Evolutionary conservation across 2,797 vertebrate genomes (phyloP).

Genomic region (Echiichthys vipera): DNA sequence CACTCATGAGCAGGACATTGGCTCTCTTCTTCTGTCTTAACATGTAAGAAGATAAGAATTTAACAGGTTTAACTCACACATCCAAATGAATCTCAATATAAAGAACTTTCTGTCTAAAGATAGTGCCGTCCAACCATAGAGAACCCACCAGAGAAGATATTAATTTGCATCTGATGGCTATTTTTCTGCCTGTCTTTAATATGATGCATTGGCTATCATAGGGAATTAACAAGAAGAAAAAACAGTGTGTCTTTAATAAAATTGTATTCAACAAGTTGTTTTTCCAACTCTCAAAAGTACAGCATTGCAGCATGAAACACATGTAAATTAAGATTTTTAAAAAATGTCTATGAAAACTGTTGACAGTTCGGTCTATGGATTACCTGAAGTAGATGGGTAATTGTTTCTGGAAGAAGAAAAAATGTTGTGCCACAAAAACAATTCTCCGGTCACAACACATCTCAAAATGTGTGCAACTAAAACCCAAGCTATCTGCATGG

Average conservation of each 20-base stretch:
- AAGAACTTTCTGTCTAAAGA: neutral
- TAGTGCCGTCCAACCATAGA: neutral
- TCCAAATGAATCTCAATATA: neutral
- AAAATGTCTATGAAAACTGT: neutral
- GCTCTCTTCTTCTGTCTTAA: conserved; percentile 7
- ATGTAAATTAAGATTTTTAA: too few relatives aligned
- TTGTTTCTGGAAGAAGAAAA: neutral
- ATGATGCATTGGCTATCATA: neutral
- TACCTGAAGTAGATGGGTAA: neutral
- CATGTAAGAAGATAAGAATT: neutral
- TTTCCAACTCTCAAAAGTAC: neutral
- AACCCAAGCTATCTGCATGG: neutral
- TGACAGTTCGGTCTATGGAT: neutral
- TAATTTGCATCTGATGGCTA: too few relatives aligned
- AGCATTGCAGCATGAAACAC: too few relatives aligned
- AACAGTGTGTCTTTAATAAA: neutral
- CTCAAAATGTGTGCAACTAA: neutral
- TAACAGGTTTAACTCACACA: neutral
- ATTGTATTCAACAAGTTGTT: neutral
- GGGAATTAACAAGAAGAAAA: neutral
- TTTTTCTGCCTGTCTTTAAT: too few relatives aligned
- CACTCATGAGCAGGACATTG: conserved; percentile 21
- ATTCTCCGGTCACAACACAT: neutral
- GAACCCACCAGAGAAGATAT: too few relatives aligned
- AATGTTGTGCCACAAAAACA: neutral